Conservation (phyloP, 1,140 invertebrate genomes). For the Archivesica marissinica region DNA sequence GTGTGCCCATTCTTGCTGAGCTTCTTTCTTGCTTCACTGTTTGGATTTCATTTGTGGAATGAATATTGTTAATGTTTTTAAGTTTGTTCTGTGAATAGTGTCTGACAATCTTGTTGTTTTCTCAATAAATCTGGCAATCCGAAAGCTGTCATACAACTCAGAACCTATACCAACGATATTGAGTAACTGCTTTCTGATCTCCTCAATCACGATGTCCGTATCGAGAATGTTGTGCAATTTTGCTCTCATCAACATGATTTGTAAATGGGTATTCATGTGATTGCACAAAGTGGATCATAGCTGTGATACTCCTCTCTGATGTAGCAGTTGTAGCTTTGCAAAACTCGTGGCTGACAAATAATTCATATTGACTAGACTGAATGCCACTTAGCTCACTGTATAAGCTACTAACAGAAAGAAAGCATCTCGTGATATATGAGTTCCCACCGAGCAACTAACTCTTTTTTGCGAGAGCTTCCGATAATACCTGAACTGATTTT, state of each 20-base stretch:
- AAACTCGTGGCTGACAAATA: conserved; percentile 14
- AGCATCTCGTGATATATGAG: conserved; percentile 38
- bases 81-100: conserved; percentile 28
- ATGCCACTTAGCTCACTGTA: conserved; percentile 4
- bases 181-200: conserved; percentile 15
- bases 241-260: background rate
- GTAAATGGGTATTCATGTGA: no score
- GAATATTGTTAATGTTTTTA: background rate
- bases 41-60: background rate
- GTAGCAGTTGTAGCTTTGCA: no score
- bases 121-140: conserved; percentile 5
- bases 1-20: no score
- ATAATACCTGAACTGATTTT: conserved; percentile 37
- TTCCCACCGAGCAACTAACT: conserved; percentile 31
- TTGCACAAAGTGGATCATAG: no score
- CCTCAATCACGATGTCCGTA: conserved; percentile 21
- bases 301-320: no score
- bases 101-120: background rate
- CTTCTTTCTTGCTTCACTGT: no score
- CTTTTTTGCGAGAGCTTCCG: conserved; percentile 26
- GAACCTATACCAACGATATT: background rate
- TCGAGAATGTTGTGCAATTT: no score
- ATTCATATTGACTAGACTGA: conserved; percentile 7
- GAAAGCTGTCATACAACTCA: background rate
- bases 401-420: background rate